phyloP scores from a whole-genome alignment of 2,113 vertebrate species.

The Lethenteron reissneri region DNA sequence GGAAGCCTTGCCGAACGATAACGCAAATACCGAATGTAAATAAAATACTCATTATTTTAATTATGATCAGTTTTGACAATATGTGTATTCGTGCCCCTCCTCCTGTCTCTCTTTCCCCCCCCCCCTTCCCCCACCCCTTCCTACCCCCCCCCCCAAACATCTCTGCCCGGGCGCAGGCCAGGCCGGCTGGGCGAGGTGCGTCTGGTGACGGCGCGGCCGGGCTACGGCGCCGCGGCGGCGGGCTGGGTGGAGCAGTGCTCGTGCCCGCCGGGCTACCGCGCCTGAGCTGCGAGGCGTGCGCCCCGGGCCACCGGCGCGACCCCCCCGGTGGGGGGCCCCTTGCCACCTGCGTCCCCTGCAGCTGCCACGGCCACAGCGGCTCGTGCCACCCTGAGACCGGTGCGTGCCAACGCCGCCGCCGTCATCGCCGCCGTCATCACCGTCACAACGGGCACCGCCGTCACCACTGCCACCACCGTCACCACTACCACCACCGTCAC shows the following conservation, averaged over 20 bases:
- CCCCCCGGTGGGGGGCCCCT: slow-evolving; percentile 26
- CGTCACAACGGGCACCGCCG: too few relatives aligned
- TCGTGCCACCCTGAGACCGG: slow-evolving; percentile 51
- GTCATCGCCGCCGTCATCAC: too few relatives aligned
- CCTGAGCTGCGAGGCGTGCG: slow-evolving; percentile 53
- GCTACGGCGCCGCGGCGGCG: slow-evolving; percentile 12
- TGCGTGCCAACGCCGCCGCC: slow-evolving; percentile 13
- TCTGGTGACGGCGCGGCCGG: slow-evolving; percentile 27
- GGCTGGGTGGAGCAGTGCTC: slow-evolving; percentile 56
- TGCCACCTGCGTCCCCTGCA: slow-evolving; percentile 38
- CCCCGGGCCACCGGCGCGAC: slow-evolving; percentile 41
- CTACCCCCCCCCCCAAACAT: not conserved
- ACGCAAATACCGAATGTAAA: too few relatives aligned
- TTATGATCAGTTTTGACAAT: too few relatives aligned
- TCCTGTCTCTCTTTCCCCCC: too few relatives aligned
- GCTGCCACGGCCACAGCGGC: slow-evolving; percentile 50
- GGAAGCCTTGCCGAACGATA: too few relatives aligned
- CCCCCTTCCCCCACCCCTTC: too few relatives aligned
- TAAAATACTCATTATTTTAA: too few relatives aligned
- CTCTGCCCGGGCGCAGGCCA: slow-evolving; percentile 21
- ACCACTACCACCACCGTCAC: too few relatives aligned
- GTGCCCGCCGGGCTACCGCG: slow-evolving; percentile 39
- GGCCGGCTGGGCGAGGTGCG: slow-evolving; percentile 30
- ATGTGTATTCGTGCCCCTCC: too few relatives aligned
- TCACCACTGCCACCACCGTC: too few relatives aligned